phyloP scores from a whole-genome alignment of 2,888 invertebrate species.

The Catocala fraxini region DNA sequence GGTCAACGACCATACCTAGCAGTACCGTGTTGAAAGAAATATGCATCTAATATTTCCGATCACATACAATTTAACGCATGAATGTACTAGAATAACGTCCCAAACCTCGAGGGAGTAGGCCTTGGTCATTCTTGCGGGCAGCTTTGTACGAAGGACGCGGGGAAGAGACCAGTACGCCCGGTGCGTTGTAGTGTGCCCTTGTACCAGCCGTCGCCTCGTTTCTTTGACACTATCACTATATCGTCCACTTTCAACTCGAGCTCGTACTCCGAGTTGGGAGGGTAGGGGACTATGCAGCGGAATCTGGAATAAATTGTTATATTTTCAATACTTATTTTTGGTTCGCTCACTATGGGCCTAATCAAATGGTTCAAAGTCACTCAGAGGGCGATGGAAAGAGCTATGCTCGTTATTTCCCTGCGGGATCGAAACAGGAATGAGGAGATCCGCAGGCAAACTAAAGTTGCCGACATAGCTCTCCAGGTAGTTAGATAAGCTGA shows the following conservation, averaged over 20 bases:
- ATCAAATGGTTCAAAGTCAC: too few relatives aligned
- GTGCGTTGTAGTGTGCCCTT: slow-evolving; percentile 96
- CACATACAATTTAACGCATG: slow-evolving; percentile 1
- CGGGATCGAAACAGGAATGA: too few relatives aligned
- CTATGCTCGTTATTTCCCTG: too few relatives aligned
- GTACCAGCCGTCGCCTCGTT: slow-evolving; percentile 98
- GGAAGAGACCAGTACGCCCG: slow-evolving; percentile 97
- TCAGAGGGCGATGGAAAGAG: too few relatives aligned
- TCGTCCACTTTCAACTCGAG: slow-evolving; percentile 96
- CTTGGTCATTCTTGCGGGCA: slow-evolving; percentile 70
- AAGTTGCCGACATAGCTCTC: too few relatives aligned
- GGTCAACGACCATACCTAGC: too few relatives aligned
- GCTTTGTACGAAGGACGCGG: slow-evolving; percentile 96
- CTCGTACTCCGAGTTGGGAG: slow-evolving; percentile 97
- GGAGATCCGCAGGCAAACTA: too few relatives aligned
- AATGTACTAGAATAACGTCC: slow-evolving; percentile 54
- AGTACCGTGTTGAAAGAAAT: too few relatives aligned
- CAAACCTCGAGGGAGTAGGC: slow-evolving; percentile 54
- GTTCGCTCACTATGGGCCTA: too few relatives aligned
- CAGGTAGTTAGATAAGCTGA: too few relatives aligned
- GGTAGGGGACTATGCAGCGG: slow-evolving; percentile 97
- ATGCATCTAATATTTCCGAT: not conserved
- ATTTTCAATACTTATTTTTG: not conserved
- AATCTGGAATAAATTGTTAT: slow-evolving; percentile 86
- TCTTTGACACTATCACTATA: slow-evolving; percentile 96